Percentiles rank a stretch among this genome's conserved stretches.
Conservation (phyloP, 2,888 invertebrate genomes). For the Nycteola revayana region DNA sequence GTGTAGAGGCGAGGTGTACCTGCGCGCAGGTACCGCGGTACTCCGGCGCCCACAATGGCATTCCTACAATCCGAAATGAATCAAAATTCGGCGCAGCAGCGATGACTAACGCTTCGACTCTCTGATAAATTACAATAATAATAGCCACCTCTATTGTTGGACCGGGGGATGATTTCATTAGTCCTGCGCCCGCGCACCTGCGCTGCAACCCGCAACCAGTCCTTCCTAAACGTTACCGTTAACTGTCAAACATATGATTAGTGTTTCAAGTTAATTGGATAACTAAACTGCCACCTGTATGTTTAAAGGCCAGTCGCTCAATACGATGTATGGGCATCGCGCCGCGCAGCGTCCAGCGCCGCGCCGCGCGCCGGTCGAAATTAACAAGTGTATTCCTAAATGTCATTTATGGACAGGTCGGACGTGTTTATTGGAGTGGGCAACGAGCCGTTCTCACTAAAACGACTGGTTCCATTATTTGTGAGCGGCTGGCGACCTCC, state of each 20-base stretch:
- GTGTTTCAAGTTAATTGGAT: slow-evolving; percentile 33
- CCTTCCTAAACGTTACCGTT: slow-evolving; percentile 42
- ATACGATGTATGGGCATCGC: slow-evolving; percentile 9
- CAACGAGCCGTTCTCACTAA: slow-evolving; percentile 57
- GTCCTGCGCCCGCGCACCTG: slow-evolving; percentile 57
- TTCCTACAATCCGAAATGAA: slow-evolving; percentile 77
- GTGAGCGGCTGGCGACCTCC: slow-evolving; percentile 73
- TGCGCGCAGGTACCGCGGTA: slow-evolving; percentile 57
- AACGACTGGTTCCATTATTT: slow-evolving; percentile 71
- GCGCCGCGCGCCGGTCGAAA: slow-evolving; percentile 24
- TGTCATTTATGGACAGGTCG: slow-evolving; percentile 65
- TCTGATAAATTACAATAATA: slow-evolving; percentile 72
- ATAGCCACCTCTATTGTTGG: slow-evolving; percentile 63
- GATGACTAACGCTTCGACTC: slow-evolving; percentile 56
- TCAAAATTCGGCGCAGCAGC: slow-evolving; percentile 66
- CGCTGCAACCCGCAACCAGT: slow-evolving; percentile 15
- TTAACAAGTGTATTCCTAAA: slow-evolving; percentile 63
- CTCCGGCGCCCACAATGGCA: slow-evolving; percentile 71
- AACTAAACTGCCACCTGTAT: slow-evolving; percentile 27
- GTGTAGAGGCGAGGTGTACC: slow-evolving; percentile 31
- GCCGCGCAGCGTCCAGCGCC: slow-evolving; percentile 12
- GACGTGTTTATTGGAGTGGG: slow-evolving; percentile 68
- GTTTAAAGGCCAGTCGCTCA: slow-evolving; percentile 16
- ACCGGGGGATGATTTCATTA: slow-evolving; percentile 75
- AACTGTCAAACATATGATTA: slow-evolving; percentile 51